Percentiles rank a stretch among this genome's conserved stretches.
These are phyloP conservation scores for Neomorphus geoffroyi DNA, from an alignment of 2,797 vertebrate species.

Conservation along the genomic window DNA sequence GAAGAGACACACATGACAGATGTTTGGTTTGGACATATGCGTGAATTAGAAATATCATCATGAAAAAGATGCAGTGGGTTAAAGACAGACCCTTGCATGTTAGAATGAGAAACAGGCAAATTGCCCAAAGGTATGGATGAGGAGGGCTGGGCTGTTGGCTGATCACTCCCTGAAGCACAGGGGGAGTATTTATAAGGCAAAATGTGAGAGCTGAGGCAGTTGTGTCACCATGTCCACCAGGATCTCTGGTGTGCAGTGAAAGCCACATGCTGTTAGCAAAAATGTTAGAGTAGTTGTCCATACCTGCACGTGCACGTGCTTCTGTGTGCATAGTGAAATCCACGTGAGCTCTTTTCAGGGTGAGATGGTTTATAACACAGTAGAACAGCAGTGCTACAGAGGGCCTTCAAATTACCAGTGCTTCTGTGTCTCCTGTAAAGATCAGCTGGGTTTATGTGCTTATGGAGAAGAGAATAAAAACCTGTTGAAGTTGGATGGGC, in stretches of 20 bases:
- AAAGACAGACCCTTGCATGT: not conserved
- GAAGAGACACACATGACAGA: not conserved
- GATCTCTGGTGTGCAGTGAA: not conserved
- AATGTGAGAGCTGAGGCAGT: not conserved
- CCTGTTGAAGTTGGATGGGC: not conserved
- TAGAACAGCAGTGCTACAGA: not conserved
- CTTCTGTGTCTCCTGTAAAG: not conserved
- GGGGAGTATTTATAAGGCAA: not conserved
- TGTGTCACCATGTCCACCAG: not conserved
- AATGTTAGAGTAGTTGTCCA: not conserved
- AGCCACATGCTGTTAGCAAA: not conserved
- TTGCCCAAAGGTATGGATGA: not conserved
- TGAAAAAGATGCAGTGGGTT: not conserved
- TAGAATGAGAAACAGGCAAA: not conserved
- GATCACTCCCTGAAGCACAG: not conserved
- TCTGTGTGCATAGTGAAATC: not conserved
- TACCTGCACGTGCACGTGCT: not conserved
- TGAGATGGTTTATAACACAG: not conserved
- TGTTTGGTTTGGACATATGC: not conserved
- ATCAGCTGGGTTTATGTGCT: not conserved
- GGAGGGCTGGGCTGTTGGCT: not conserved
- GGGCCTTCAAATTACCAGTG: not conserved
- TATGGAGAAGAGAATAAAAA: not conserved
- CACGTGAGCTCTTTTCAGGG: accelerated
- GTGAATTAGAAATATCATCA: not conserved